Conservation (phyloP, 2,113 vertebrate genomes). For the Gopherus flavomarginatus region DNA sequence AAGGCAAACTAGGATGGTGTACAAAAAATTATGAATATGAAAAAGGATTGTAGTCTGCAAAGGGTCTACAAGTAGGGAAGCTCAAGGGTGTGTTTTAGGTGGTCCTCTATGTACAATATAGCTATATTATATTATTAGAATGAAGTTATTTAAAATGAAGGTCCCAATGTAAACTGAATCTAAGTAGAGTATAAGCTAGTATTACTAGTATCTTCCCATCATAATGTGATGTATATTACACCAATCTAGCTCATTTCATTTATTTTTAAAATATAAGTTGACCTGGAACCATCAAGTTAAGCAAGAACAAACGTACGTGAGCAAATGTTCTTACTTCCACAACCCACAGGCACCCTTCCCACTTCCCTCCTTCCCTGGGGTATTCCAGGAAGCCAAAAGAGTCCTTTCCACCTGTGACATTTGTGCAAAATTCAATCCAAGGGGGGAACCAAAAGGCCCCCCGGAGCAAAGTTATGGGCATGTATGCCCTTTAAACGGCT, state of each 20-base stretch:
- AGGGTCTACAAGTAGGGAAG: background rate
- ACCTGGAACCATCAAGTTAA: background rate
- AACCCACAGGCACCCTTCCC: background rate
- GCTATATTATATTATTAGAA: background rate
- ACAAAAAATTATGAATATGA: conserved; percentile 1
- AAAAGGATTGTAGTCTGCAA: conserved; percentile 33
- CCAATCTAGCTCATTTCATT: fast-evolving
- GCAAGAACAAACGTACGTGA: background rate
- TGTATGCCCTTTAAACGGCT: no score
- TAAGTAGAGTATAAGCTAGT: background rate
- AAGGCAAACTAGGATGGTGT: background rate
- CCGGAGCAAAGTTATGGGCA: no score
- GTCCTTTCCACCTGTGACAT: no score
- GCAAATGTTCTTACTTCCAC: background rate
- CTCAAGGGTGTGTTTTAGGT: background rate
- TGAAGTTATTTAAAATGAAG: background rate
- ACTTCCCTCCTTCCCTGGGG: background rate
- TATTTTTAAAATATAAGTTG: background rate
- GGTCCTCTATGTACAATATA: background rate
- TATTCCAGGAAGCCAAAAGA: no score
- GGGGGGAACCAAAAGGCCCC: no score
- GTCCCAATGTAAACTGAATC: background rate
- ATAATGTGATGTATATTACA: background rate
- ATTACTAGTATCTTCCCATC: background rate
- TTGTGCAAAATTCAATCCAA: no score